Conservation (phyloP, 1,140 invertebrate genomes). For the Cherax destructor region DNA sequence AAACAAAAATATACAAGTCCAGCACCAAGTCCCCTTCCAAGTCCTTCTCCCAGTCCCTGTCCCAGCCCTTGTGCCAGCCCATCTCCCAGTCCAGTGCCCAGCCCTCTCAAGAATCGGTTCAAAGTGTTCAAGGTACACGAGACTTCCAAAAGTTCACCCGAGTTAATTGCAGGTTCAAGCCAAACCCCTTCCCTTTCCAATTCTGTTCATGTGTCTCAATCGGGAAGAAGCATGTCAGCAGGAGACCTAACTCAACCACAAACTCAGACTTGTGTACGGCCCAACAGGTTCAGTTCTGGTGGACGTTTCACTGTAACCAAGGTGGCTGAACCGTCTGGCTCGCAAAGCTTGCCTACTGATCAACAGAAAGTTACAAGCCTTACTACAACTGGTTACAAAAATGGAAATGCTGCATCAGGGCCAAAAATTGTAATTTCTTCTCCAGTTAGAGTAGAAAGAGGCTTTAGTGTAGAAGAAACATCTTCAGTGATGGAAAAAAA, state of each 20-base stretch:
- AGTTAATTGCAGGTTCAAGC: constrained; percentile 9
- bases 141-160: constrained; percentile 37
- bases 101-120: constrained; percentile 70
- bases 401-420: constrained; percentile 29
- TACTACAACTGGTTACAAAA: not conserved
- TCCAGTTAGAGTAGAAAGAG: constrained; percentile 70
- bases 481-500: constrained; percentile 8
- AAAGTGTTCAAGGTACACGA: constrained; percentile 65
- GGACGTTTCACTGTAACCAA: constrained; percentile 70
- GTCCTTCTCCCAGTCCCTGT: constrained; percentile 82
- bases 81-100: constrained; percentile 66
- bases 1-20: constrained; percentile 80
- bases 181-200: constrained; percentile 10
- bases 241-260: constrained; percentile 43
- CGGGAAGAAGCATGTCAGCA: constrained; percentile 53
- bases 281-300: constrained; percentile 66
- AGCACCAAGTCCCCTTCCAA: constrained; percentile 82
- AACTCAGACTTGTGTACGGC: constrained; percentile 33
- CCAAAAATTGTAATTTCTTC: constrained; percentile 71
- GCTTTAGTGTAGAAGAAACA: constrained; percentile 69
- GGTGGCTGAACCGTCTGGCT: constrained; percentile 45
- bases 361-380: constrained; percentile 18
- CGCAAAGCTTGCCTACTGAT: constrained; percentile 42
- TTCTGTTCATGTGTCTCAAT: constrained; percentile 36
- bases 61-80: constrained; percentile 72